Conservation (phyloP, 2,113 vertebrate species). For the Laticauda laticaudata region DNA sequence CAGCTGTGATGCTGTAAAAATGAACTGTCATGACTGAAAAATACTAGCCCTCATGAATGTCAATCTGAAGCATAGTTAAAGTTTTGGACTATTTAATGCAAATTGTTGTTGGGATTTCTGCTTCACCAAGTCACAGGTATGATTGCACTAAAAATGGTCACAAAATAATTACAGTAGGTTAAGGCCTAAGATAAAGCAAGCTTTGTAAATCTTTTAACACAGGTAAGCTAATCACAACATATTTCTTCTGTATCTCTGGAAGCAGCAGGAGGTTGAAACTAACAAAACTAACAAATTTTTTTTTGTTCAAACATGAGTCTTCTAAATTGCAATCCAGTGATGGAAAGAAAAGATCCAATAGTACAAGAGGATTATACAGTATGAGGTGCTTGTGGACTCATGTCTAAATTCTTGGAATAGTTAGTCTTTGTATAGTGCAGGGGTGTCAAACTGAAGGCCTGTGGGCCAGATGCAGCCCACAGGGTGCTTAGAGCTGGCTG, state of each 20-base stretch:
- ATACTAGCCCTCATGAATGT: neutral
- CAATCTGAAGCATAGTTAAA: neutral
- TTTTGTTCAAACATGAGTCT: neutral
- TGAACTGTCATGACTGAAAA: neutral
- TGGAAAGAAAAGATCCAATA: conserved; percentile 5
- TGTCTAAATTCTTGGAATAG: conserved; percentile 7
- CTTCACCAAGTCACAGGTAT: neutral
- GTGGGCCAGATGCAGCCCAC: too few relatives aligned
- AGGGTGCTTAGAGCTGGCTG: too few relatives aligned
- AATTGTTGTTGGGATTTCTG: neutral
- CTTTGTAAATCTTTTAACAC: neutral
- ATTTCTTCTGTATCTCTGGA: neutral
- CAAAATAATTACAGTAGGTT: neutral
- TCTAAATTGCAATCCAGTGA: conserved; percentile 17
- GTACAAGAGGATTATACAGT: neutral
- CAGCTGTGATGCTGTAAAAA: neutral
- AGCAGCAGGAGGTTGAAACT: conserved; percentile 11
- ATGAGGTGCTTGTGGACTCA: neutral
- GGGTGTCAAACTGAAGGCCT: too few relatives aligned
- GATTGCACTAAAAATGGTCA: neutral
- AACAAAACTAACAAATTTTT: neutral
- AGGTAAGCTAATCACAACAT: neutral
- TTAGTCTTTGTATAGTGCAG: neutral
- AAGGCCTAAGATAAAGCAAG: neutral
- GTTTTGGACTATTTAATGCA: neutral